These are phyloP conservation scores for Callithrix jacchus DNA, from an alignment of 2,113 vertebrate genomes.

Conservation along the genomic window DNA sequence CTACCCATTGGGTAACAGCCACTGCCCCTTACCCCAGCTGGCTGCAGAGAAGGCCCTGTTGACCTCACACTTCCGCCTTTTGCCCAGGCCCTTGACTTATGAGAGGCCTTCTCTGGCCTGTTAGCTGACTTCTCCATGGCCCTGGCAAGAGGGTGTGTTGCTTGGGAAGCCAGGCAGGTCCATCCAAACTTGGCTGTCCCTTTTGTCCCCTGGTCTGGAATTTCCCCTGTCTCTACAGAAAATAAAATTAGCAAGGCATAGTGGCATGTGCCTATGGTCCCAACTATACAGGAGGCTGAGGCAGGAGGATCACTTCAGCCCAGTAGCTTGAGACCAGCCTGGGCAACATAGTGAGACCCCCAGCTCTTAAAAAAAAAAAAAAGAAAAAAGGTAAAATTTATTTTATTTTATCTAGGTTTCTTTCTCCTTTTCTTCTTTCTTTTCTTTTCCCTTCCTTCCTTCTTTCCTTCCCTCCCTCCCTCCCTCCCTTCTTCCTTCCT, in stretches of 20 bases:
- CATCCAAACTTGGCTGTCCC: not conserved
- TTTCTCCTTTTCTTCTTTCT: no score
- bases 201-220: not conserved
- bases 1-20: rapidly evolving
- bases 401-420: no score
- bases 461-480: no score
- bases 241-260: not conserved
- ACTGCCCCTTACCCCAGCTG: not conserved
- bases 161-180: not conserved
- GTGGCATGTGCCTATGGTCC: not conserved
- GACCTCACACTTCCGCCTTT: not conserved
- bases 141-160: not conserved
- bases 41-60: not conserved
- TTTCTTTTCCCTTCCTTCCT: no score
- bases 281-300: not conserved
- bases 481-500: no score
- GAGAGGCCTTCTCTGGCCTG: not conserved
- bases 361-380: not conserved
- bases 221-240: not conserved
- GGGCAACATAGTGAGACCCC: not conserved
- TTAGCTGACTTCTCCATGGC: not conserved
- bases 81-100: not conserved
- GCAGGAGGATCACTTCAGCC: not conserved
- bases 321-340: not conserved
- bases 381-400: not conserved